Evolutionary conservation across 2,888 invertebrate species (phyloP), one percentile per base, ranked within the genome.

Genomic region (Leucoma salicis): DNA sequence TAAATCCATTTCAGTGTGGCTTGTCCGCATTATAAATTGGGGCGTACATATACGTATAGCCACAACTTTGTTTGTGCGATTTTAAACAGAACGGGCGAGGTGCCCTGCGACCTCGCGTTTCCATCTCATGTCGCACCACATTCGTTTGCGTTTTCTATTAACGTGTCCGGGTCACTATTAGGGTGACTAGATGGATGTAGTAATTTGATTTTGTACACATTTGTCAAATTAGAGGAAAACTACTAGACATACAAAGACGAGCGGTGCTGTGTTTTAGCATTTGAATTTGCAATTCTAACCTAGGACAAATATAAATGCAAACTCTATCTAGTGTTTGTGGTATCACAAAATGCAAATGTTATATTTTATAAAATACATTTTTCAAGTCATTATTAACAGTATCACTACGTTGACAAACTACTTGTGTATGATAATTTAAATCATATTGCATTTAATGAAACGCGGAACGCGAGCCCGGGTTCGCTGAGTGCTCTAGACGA

Each of bases 1-100:
- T 89, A 89, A 89, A 89, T 88, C 88, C 86, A 85, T 85, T 87
- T 89, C 87, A 86, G 77, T 82, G 82, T 85, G 78, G 83, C 82
- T 82, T 82, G 85, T 86, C 84, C 81, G 85, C 78, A 79, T 86
- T 89, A 88, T 89, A 89, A 89, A 89, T 89, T 82, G 80, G 82
- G 77, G 66, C 77, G 70, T 74, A 73, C 64, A 66, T 64, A 60
- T 55, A 6, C 11, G 49, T 59, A 58, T 58, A 34, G 39, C 14
- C 65, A 57, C 60, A 69, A 64, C 52, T 63, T 61, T 63, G 61
- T 66, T 49, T 61, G 54, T 61, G 61, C 50, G 55, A 50, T 62
- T 66, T 66, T 67, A 38, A 53, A 72, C 50, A 53, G 64, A 60
- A 60, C 58, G 54, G 54, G 57, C 49, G 48, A 40, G 53, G 57